Percentiles rank a stretch among this genome's conserved stretches.
Conservation (phyloP, 2,797 vertebrate species). For the Pangasius mekongensis region DNA sequence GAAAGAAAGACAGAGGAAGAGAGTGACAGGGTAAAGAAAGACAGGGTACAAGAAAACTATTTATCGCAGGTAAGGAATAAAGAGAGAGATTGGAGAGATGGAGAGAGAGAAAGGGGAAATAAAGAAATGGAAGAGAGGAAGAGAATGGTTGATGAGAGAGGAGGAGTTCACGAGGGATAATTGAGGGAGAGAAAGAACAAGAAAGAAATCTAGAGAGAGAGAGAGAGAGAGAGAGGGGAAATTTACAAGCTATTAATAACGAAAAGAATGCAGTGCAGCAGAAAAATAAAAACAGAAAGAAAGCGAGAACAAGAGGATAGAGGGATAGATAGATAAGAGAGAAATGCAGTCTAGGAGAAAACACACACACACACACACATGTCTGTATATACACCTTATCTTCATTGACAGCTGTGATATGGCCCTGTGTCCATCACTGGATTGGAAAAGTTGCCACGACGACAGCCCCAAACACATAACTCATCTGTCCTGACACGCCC, state of each 20-base stretch:
- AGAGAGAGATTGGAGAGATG: not conserved
- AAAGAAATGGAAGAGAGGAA: not conserved
- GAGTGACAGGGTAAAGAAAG: not conserved
- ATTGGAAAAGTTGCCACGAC: constrained; percentile 52
- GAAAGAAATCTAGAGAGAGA: not conserved
- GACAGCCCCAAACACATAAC: constrained; percentile 53
- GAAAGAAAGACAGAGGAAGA: not conserved
- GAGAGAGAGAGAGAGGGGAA: constrained; percentile 16
- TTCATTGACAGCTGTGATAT: constrained; percentile 47
- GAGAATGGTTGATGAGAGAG: not conserved
- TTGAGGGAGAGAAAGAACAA: not conserved
- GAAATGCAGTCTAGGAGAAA: not conserved
- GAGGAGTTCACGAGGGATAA: not conserved
- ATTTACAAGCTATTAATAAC: not conserved
- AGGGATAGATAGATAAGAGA: not conserved
- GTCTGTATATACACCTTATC: constrained; percentile 53
- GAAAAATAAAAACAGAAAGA: not conserved
- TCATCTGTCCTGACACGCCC: constrained; percentile 54
- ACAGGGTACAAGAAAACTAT: not conserved
- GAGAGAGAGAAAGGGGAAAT: not conserved
- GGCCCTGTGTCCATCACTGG: constrained; percentile 35
- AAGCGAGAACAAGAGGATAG: not conserved
- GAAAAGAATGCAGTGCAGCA: not conserved
- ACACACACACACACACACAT: constrained; percentile 8
- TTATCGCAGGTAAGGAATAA: not conserved